These are phyloP conservation scores for Caenorhabditis drosophilae DNA, from an alignment of 2,888 invertebrate species.

Conservation along the genomic window DNA sequence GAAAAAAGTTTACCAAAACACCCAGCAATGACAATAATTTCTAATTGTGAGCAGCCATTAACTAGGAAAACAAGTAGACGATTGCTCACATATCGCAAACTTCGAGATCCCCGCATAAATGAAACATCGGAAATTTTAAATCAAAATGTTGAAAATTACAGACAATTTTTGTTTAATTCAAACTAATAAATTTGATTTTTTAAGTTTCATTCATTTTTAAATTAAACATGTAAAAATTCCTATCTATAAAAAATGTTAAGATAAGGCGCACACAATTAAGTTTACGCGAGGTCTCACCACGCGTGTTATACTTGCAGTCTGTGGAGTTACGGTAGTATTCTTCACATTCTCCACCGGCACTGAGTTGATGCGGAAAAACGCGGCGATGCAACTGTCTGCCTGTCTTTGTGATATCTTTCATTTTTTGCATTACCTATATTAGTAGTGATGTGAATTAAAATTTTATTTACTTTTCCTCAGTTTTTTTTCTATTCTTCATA, in stretches of 20 bases:
- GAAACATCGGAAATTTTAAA: constrained; percentile 22
- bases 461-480: constrained; percentile 5
- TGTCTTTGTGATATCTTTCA: constrained; percentile 6
- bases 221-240: too few species aligned
- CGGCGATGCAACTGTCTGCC: background rate
- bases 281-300: constrained; percentile 25
- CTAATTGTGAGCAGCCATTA: constrained; percentile 87
- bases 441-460: background rate
- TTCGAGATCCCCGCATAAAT: constrained; percentile 22
- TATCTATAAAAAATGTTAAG: too few species aligned
- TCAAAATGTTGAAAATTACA: constrained; percentile 23
- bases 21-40: constrained; percentile 79
- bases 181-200: constrained; percentile 3
- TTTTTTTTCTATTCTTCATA: constrained; percentile 6
- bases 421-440: background rate
- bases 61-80: constrained; percentile 69
- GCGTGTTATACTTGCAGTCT: constrained; percentile 28
- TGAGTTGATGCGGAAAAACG: constrained; percentile 27
- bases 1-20: constrained; percentile 80
- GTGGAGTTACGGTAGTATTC: constrained; percentile 18
- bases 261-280: constrained; percentile 15
- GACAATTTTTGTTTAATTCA: constrained; percentile 15
- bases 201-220: too few species aligned
- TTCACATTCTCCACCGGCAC: constrained; percentile 14
- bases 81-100: constrained; percentile 57